Base-by-base conservation (phyloP, 2,888 invertebrate species). In the Hofmannophila pseudospretella region DNA sequence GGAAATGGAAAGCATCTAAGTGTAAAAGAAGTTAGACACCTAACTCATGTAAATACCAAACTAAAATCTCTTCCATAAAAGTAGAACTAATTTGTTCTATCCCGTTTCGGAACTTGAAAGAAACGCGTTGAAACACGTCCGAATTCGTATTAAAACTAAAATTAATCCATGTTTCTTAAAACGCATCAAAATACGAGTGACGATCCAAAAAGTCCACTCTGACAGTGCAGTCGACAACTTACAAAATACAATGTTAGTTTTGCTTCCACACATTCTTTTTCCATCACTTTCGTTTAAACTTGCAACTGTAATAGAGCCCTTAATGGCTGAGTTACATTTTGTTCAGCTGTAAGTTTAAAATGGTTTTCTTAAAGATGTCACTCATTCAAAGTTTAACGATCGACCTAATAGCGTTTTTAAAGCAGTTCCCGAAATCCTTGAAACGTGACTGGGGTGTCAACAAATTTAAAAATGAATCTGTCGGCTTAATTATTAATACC, bases 331-430 rank as follows among this genome's bases (percentile, higher is more conserved):
- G 5, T 4, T 0, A 10, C 12, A 26, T 3, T 34, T 31, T 32
- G 13, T 26, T 9, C 1, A 38, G 27, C 12, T 27, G 44, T 32
- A 52, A 29, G 25, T 30, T 11, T 37, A 58, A 48, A 9, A 41
- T 69, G 57, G 72, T 59, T 57, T 54, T 40, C 56, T 67, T 73
- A 70, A 72, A 82, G 78, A 81, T 84, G 85, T 85, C 85, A 84
- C 79, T 81, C 82, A 77, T 80, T 77, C 76, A 76, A 70, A 80
- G 72, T 84, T 84, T 82, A 81, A 84, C 77, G 81, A 82, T 80
- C 77, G 70, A 75, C 74, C 75, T 79, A 84, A 86, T 84, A 78
- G 80, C 75, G 70, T 78, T 78, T 84, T 80, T 80, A 69, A 71
- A 78, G 74, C 74, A 65, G 80, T 81, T 81, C 77, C 72, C 68